phyloP scores from a whole-genome alignment of 2,797 vertebrate genomes.

The Clarias fuscus region DNA sequence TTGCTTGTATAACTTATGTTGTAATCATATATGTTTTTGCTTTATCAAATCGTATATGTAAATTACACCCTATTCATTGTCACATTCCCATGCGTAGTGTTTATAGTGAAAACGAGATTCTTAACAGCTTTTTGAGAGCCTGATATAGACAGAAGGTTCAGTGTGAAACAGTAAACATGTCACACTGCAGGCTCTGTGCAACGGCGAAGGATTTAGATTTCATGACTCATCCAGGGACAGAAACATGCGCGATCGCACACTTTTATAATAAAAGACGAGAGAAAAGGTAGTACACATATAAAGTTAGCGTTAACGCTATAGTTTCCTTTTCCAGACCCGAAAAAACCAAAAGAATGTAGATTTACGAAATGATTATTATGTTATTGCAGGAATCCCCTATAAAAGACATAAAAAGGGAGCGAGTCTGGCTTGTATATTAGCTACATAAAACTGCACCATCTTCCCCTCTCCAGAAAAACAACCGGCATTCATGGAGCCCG shows the following conservation, averaged over 20 bases:
- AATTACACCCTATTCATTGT: background rate
- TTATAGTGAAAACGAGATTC: background rate
- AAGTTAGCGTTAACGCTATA: background rate
- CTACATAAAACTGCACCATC: constrained; percentile 1
- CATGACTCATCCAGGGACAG: constrained; percentile 6
- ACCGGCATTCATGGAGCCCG: background rate
- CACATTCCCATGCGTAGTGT: background rate
- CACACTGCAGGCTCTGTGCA: background rate
- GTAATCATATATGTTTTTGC: background rate
- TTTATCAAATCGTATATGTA: background rate
- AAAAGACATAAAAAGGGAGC: background rate
- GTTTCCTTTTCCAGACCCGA: background rate
- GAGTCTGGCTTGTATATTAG: constrained; percentile 4
- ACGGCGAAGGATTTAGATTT: background rate
- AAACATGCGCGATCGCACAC: background rate
- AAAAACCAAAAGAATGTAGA: background rate
- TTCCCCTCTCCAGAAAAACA: background rate
- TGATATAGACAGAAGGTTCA: constrained; percentile 36
- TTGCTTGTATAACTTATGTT: background rate
- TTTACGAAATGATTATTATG: background rate
- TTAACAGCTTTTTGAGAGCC: constrained; percentile 54
- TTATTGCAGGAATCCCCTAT: constrained; percentile 1
- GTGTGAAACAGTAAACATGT: constrained; percentile 12
- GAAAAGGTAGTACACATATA: background rate
- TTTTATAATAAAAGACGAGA: constrained; percentile 7